Conservation (phyloP, 2,888 invertebrate genomes). For the Hypomecis atomaria region DNA sequence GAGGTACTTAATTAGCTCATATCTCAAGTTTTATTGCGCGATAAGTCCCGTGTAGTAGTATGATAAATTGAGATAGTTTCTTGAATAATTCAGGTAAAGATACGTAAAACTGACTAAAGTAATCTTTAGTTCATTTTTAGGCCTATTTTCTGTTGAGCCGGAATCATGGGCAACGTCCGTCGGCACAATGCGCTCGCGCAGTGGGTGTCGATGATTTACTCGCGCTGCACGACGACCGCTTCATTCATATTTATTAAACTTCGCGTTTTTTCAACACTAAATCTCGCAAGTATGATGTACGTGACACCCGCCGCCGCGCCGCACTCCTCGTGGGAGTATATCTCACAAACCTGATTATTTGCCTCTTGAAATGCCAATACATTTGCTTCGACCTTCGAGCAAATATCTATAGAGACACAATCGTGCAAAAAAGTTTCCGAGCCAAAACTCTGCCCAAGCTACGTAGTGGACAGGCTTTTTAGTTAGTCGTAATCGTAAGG, state of each 20-base stretch:
- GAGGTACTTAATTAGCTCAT: no score
- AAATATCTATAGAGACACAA: no score
- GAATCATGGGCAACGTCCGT: constrained; percentile 22
- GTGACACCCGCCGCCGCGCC: constrained; percentile 60
- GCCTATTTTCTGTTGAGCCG: background rate
- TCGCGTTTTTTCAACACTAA: constrained; percentile 71
- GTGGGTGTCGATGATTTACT: constrained; percentile 80
- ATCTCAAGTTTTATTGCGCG: no score
- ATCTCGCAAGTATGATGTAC: constrained; percentile 65
- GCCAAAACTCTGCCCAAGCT: no score
- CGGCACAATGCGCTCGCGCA: constrained; percentile 61
- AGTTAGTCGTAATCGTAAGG: no score
- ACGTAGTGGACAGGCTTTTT: no score
- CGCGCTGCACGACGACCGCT: constrained; percentile 57
- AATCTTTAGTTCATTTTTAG: background rate
- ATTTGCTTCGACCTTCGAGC: constrained; percentile 33
- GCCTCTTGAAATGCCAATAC: constrained; percentile 32
- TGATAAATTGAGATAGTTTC: no score
- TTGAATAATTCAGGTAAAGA: no score
- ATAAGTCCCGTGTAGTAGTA: no score
- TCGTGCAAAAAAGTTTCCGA: no score
- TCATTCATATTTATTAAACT: constrained; percentile 79
- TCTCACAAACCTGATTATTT: constrained; percentile 34
- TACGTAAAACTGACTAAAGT: background rate
- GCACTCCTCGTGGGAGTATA: constrained; percentile 42